phyloP scores from a whole-genome alignment of 2,888 invertebrate species.

The Dyspetes luteomarginatus region DNA sequence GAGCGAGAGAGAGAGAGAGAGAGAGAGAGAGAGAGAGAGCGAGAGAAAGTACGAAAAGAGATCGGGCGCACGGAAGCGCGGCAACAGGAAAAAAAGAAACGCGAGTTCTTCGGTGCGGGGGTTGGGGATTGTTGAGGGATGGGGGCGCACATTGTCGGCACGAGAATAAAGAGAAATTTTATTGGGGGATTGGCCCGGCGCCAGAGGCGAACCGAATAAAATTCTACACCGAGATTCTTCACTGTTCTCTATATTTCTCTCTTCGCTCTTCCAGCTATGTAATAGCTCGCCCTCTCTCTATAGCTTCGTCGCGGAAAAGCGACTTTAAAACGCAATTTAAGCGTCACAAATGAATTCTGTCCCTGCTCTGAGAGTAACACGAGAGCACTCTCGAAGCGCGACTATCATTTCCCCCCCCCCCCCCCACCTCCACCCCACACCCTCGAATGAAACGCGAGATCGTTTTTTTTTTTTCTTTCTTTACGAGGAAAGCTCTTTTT shows the following conservation, averaged over 20 bases:
- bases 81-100: slow-evolving; percentile 50
- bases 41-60: slow-evolving; percentile 29
- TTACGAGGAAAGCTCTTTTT: slow-evolving; percentile 54
- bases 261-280: slow-evolving; percentile 28
- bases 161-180: slow-evolving; percentile 74
- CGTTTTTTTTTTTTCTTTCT: slow-evolving; percentile 10
- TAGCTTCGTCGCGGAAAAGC: slow-evolving; percentile 57
- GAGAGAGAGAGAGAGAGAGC: slow-evolving; percentile 41
- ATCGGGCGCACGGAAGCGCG: slow-evolving; percentile 48
- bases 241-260: slow-evolving; percentile 53
- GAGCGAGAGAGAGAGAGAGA: slow-evolving; percentile 49
- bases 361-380: slow-evolving; percentile 61
- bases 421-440: not conserved
- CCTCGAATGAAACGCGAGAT: slow-evolving; percentile 33
- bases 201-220: slow-evolving; percentile 72
- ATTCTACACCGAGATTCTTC: slow-evolving; percentile 66
- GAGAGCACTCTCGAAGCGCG: slow-evolving; percentile 47
- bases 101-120: slow-evolving; percentile 40
- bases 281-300: slow-evolving; percentile 14
- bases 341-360: slow-evolving; percentile 72
- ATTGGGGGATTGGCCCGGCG: slow-evolving; percentile 75
- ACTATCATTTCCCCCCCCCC: slow-evolving; percentile 50
- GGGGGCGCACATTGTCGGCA: slow-evolving; percentile 71
- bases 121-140: slow-evolving; percentile 1
- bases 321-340: slow-evolving; percentile 75